phyloP scores from a whole-genome alignment of 2,888 invertebrate species.

The Prosopocoilus inquinatus region DNA sequence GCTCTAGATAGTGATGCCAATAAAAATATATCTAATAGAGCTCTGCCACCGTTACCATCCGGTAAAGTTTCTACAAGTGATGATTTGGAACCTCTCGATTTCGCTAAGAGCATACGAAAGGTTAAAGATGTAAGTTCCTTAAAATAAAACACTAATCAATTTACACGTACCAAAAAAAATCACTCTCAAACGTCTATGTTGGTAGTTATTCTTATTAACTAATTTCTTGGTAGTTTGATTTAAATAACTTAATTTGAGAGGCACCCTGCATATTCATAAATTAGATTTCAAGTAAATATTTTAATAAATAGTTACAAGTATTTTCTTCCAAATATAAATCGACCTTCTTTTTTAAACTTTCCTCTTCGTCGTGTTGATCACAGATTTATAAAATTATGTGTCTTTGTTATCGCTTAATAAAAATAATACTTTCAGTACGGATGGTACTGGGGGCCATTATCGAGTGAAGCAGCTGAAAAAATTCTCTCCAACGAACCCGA shows the following conservation, averaged over 20 bases:
- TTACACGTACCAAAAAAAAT: no score
- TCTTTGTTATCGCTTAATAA: not conserved
- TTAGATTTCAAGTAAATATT: not conserved
- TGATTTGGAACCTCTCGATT: conserved; percentile 63
- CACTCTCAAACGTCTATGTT: conserved; percentile 1
- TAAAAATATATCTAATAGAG: conserved; percentile 62
- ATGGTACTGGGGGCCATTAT: conserved; percentile 95
- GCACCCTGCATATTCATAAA: not conserved
- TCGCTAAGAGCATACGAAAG: conserved; percentile 88
- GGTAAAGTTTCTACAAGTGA: conserved; percentile 27
- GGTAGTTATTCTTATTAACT: not conserved
- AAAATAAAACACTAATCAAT: no score
- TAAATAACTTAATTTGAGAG: no score
- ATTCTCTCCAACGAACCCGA: conserved; percentile 89
- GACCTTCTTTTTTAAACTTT: no score
- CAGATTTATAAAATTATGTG: no score
- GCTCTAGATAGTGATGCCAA: conserved; percentile 45
- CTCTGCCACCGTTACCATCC: conserved; percentile 64
- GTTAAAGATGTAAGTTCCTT: conserved; percentile 93
- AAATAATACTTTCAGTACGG: conserved; percentile 67
- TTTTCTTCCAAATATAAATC: no score
- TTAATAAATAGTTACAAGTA: not conserved
- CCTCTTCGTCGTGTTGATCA: no score
- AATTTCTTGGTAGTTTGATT: no score
- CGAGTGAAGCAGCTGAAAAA: conserved; percentile 88